Conservation (phyloP, 2,888 invertebrate genomes). For the Glaucopsyche alexis region DNA sequence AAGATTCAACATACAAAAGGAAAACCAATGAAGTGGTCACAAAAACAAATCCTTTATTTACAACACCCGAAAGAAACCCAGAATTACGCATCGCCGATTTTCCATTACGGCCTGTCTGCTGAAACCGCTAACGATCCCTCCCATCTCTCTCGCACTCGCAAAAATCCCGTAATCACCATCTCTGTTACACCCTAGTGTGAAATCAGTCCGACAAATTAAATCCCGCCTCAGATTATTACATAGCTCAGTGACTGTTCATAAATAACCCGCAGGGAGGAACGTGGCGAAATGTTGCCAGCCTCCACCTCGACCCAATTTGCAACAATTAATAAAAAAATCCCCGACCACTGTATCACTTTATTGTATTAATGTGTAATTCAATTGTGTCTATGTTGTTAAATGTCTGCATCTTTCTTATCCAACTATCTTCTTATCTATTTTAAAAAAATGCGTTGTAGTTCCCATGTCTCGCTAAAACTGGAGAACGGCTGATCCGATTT, state of each 20-base stretch:
- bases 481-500: too few relatives aligned
- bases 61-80: slow-evolving; percentile 48
- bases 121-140: slow-evolving; percentile 66
- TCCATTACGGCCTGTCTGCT: slow-evolving; percentile 57
- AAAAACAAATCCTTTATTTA: slow-evolving; percentile 54
- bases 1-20: slow-evolving; percentile 33
- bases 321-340: slow-evolving; percentile 39
- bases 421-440: too few relatives aligned
- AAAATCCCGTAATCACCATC: slow-evolving; percentile 42
- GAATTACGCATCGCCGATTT: slow-evolving; percentile 55
- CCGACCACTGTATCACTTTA: background rate
- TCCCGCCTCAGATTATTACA: slow-evolving; percentile 86
- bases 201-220: slow-evolving; percentile 87
- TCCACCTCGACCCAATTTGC: slow-evolving; percentile 43
- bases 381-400: background rate
- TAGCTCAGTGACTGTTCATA: slow-evolving; percentile 86
- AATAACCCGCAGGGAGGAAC: slow-evolving; percentile 74
- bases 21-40: slow-evolving; percentile 39
- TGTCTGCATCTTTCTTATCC: too few relatives aligned
- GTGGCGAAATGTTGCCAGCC: slow-evolving; percentile 49
- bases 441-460: too few relatives aligned
- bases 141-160: slow-evolving; percentile 43
- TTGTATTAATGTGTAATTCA: background rate
- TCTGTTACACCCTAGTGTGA: slow-evolving; percentile 76
- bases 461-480: too few relatives aligned